phyloP scores from a whole-genome alignment of 2,797 vertebrate genomes.

The Echiichthys vipera region DNA sequence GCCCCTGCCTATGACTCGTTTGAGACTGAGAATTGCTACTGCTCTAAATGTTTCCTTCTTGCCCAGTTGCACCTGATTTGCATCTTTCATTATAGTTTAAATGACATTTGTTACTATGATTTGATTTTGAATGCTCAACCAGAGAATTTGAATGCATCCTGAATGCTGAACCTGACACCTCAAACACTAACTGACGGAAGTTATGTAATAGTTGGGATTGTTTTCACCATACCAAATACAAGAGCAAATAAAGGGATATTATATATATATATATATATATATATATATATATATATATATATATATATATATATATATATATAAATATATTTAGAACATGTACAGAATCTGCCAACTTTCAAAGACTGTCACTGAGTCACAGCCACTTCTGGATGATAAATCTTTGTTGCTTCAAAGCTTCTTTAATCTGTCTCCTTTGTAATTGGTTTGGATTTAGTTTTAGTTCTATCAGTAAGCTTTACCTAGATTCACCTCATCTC shows the following conservation, averaged over 20 bases:
- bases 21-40: neutral
- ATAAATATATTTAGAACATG: too few species aligned
- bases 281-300: too few species aligned
- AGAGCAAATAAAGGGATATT: neutral
- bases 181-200: neutral
- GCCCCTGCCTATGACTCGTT: neutral
- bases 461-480: neutral
- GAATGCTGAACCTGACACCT: constrained; percentile 31
- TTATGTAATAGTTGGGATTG: constrained; percentile 20
- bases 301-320: too few species aligned
- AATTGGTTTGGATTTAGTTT: neutral
- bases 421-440: neutral
- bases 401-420: neutral
- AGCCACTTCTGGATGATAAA: neutral
- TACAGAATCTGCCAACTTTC: neutral
- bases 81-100: constrained; percentile 44
- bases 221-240: neutral
- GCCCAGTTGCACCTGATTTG: constrained; percentile 45
- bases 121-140: constrained; percentile 45
- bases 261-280: too few species aligned
- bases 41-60: constrained; percentile 22
- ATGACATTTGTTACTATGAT: constrained; percentile 39
- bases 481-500: neutral
- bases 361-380: neutral
- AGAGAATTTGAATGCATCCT: constrained; percentile 69